A percentile compares a stretch with the other conserved stretches of the same genome.
phyloP scores from a whole-genome alignment of 1,140 invertebrate species.

The Holcopasites calliopsidis region DNA sequence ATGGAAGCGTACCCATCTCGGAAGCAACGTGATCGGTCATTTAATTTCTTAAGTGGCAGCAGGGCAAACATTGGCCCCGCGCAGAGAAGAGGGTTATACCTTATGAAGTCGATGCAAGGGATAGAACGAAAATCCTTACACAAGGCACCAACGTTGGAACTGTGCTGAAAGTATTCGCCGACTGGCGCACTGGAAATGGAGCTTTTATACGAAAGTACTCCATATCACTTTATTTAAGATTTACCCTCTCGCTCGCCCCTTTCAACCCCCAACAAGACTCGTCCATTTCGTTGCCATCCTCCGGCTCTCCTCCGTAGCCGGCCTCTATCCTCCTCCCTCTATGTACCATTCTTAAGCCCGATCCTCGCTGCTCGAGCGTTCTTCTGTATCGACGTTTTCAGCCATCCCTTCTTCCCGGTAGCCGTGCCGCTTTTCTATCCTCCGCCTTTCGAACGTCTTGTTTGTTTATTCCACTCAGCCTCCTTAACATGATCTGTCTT shows the following conservation, averaged over 20 bases:
- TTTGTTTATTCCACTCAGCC: constrained; percentile 67
- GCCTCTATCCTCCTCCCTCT: constrained; percentile 36
- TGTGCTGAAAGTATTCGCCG: constrained; percentile 70
- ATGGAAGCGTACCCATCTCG: constrained; percentile 28
- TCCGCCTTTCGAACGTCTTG: constrained; percentile 49
- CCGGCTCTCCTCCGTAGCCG: constrained; percentile 27
- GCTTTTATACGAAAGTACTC: constrained; percentile 81
- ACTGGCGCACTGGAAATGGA: constrained; percentile 78
- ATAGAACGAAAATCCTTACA: constrained; percentile 55
- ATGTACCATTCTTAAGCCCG: constrained; percentile 62
- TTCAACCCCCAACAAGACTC: constrained; percentile 80
- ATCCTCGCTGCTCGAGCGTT: constrained; percentile 66
- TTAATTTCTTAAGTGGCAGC: constrained; percentile 46
- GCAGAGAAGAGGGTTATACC: neutral
- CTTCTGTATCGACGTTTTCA: constrained; percentile 66
- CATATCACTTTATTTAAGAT: constrained; percentile 81
- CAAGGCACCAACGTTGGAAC: constrained; percentile 54
- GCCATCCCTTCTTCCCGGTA: constrained; percentile 24
- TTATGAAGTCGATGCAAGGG: constrained; percentile 48
- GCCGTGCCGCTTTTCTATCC: constrained; percentile 20
- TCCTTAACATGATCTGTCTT: constrained; percentile 64
- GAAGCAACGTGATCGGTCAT: constrained; percentile 23
- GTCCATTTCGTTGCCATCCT: constrained; percentile 77
- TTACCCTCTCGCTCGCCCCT: constrained; percentile 79
- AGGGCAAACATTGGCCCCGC: constrained; percentile 33